phyloP scores from a whole-genome alignment of 2,888 invertebrate genomes.

The Cerceris ruficornis region DNA sequence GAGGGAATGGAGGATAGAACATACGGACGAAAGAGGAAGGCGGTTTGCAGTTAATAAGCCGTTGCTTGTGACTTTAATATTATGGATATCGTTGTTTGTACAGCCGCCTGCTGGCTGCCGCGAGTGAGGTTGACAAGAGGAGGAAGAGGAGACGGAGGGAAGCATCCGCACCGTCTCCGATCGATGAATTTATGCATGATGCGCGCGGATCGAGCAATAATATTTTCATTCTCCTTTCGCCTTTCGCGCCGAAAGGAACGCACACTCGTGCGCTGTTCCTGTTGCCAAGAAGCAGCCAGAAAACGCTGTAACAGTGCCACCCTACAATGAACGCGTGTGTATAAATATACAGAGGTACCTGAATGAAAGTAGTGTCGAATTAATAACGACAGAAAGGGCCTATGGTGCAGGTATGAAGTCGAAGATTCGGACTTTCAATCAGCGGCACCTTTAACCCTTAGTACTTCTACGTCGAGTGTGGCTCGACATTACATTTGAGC shows the following conservation, averaged over 20 bases:
- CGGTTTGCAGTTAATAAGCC: conserved; percentile 60
- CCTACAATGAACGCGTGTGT: conserved; percentile 23
- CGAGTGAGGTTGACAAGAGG: conserved; percentile 48
- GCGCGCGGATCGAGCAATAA: conserved; percentile 77
- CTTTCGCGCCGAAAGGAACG: conserved; percentile 58
- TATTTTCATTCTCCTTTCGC: conserved; percentile 76
- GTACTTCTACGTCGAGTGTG: too few relatives aligned
- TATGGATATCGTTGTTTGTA: conserved; percentile 79
- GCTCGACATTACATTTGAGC: too few relatives aligned
- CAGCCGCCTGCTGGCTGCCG: conserved; percentile 72
- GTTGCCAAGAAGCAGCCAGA: conserved; percentile 34
- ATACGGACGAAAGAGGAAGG: background rate
- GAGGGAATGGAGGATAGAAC: background rate
- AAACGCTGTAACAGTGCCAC: conserved; percentile 14
- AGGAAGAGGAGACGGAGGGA: conserved; percentile 45
- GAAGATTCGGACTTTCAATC: too few relatives aligned
- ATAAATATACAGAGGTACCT: background rate
- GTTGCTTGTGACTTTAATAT: conserved; percentile 74
- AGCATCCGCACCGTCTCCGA: conserved; percentile 50
- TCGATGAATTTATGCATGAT: conserved; percentile 68
- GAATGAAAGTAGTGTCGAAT: background rate
- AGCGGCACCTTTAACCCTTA: too few relatives aligned
- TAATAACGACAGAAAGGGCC: background rate
- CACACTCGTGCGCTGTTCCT: conserved; percentile 24
- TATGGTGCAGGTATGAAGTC: too few relatives aligned